Evolutionary conservation across 1,140 invertebrate species (phyloP).

Genomic region (Thereuonema tuberculata): DNA sequence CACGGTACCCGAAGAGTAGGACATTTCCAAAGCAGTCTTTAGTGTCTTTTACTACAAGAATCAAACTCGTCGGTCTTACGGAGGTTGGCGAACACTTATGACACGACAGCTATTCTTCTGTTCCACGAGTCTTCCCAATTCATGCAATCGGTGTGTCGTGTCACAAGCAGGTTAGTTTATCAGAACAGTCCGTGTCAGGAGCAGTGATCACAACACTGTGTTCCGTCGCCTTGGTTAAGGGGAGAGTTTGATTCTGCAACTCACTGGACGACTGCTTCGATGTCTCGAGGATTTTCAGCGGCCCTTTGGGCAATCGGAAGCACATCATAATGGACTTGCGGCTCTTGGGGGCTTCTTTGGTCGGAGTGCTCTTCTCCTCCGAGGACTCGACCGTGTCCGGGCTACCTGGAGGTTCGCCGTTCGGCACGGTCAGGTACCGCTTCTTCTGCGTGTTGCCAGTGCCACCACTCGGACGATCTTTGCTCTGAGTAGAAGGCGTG

Average conservation of each 20-base stretch:
- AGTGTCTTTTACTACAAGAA: no score
- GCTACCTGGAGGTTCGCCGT: background rate
- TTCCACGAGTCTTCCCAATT: no score
- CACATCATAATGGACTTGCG: background rate
- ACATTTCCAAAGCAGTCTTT: no score
- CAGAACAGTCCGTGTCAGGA: background rate
- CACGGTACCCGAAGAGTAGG: no score
- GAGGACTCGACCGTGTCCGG: background rate
- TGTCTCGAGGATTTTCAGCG: background rate
- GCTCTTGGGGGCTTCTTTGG: background rate
- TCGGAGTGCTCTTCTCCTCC: background rate
- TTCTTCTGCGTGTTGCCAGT: background rate
- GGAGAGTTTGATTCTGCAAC: background rate
- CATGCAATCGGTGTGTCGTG: no score
- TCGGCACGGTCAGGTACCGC: background rate
- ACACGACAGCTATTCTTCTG: no score
- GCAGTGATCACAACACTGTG: background rate
- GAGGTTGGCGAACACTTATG: no score
- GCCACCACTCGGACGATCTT: background rate
- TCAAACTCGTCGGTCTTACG: no score
- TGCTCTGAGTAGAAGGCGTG: background rate
- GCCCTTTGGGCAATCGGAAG: slow-evolving; percentile 7
- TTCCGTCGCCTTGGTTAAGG: background rate
- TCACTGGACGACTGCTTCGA: background rate
- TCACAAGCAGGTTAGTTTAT: slow-evolving; percentile 3